Percentiles rank a stretch among this genome's conserved stretches.
Conservation (phyloP, 2,888 invertebrate species). For the Abrostola tripartita region DNA sequence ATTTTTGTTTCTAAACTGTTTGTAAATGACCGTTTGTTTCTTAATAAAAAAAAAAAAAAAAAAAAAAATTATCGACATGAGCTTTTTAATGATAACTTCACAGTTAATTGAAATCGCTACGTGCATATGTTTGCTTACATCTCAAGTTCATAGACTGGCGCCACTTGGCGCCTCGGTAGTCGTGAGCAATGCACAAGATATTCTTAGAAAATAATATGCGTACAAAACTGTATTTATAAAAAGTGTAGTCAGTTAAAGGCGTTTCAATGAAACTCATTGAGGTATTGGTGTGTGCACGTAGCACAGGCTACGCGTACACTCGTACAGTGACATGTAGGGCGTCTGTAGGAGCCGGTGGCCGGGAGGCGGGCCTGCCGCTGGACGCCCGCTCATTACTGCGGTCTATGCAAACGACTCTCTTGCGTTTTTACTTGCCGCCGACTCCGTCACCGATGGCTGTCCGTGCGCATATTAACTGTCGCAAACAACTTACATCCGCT, state of each 20-base stretch:
- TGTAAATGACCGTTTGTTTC: too few species aligned
- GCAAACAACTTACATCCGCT: conserved; percentile 85
- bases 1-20: too few species aligned
- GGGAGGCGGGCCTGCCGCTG: conserved; percentile 60
- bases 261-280: conserved; percentile 63
- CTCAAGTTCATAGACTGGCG: conserved; percentile 49
- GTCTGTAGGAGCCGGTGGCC: conserved; percentile 62
- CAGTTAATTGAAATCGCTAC: conserved; percentile 3
- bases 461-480: conserved; percentile 81
- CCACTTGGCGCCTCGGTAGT: conserved; percentile 57
- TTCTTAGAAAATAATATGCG: conserved; percentile 50
- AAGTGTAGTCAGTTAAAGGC: conserved; percentile 58
- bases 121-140: conserved; percentile 15
- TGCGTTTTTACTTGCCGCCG: conserved; percentile 80
- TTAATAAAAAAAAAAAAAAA: too few species aligned
- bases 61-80: conserved; percentile 15
- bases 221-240: conserved; percentile 52
- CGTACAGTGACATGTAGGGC: conserved; percentile 59
- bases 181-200: conserved; percentile 50
- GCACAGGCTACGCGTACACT: conserved; percentile 37
- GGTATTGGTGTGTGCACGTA: conserved; percentile 44
- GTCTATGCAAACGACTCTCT: conserved; percentile 85
- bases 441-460: conserved; percentile 79
- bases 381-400: conserved; percentile 77
- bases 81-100: conserved; percentile 20